Base-by-base conservation (phyloP, 2,888 invertebrate species). In the Lithophane semibrunnea region DNA sequence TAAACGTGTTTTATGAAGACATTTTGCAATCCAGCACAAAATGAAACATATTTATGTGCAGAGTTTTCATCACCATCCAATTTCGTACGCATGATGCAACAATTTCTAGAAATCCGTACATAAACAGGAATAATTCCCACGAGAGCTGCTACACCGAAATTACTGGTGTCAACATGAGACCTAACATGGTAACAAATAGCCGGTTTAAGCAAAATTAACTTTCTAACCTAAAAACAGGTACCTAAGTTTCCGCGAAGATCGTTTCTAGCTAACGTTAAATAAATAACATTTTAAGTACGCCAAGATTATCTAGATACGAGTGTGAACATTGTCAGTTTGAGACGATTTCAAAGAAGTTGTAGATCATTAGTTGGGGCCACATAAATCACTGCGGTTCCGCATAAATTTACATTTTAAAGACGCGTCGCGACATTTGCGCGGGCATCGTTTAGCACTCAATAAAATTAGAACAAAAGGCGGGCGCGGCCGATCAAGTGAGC, bases 351-450 rank as follows among this genome's bases (percentile, higher is more conserved):
- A 80, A 89, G 92, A 93, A 94, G 83, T 92, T 91, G 90, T 91
- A 90, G 91, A 92, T 93, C 93, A 92, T 90, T 92, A 92, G 89
- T 87, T 82, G 52, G 79, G 82, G 85, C 80, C 85, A 85, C 88
- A 93, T 95, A 95, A 95, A 95, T 95, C 95, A 91, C 85, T 82
- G 85, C 79, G 91, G 93, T 93, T 94, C 90, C 91, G 90, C 93
- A 95, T 95, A 95, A 95, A 95, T 95, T 94, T 92, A 92, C 92
- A 92, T 94, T 92, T 95, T 93, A 95, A 95, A 81, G 88, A 83
- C 78, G 75, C 66, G 92, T 86, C 90, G 88, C 84, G 85, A 82
- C 89, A 74, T 90, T 87, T 89, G 88, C 86, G 88, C 85, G 84
- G 90, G 86, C 89, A 90, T 88, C 92, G 90, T 92, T 92, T 93